Evolutionary conservation across 53 echinoderm and acorn worm genomes (phyloP).

Genomic region (Hippasteria phrygiana): DNA sequence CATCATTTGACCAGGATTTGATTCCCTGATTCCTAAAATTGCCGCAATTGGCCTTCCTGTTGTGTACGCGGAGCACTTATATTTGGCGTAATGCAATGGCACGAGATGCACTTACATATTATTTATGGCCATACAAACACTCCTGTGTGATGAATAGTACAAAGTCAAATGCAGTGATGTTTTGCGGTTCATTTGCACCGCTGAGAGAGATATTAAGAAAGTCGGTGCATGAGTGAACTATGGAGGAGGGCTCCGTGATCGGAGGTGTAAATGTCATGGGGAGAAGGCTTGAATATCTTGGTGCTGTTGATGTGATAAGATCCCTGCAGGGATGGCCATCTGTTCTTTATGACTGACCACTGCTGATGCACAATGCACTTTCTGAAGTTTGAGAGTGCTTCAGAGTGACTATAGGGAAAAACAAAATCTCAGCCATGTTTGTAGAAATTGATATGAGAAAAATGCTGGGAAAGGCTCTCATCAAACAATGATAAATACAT

Average conservation of each 20-base stretch:
- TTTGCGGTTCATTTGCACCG: constrained; percentile 9
- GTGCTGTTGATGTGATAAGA: not conserved
- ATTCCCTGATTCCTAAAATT: not conserved
- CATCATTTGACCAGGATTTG: not conserved
- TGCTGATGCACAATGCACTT: not conserved
- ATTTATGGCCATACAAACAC: not conserved
- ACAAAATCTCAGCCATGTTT: too few relatives aligned
- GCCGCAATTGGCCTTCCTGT: not conserved
- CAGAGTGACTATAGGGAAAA: too few relatives aligned
- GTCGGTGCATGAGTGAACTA: not conserved
- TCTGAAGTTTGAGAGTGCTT: too few relatives aligned
- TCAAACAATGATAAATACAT: too few relatives aligned
- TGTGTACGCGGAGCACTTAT: not conserved
- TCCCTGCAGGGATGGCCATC: not conserved
- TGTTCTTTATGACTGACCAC: not conserved
- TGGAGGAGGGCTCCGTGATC: not conserved
- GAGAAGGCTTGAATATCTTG: not conserved
- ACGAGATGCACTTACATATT: not conserved
- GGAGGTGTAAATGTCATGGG: not conserved
- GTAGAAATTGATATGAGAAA: too few relatives aligned
- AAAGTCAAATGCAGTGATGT: constrained; percentile 1
- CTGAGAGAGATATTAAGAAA: constrained; percentile 1
- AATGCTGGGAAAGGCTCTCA: too few relatives aligned
- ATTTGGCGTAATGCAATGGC: not conserved
- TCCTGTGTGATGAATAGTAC: not conserved